Percentiles rank a stretch among this genome's conserved stretches.
phyloP scores from a whole-genome alignment of 1,140 invertebrate species.

The Tachypleus tridentatus region DNA sequence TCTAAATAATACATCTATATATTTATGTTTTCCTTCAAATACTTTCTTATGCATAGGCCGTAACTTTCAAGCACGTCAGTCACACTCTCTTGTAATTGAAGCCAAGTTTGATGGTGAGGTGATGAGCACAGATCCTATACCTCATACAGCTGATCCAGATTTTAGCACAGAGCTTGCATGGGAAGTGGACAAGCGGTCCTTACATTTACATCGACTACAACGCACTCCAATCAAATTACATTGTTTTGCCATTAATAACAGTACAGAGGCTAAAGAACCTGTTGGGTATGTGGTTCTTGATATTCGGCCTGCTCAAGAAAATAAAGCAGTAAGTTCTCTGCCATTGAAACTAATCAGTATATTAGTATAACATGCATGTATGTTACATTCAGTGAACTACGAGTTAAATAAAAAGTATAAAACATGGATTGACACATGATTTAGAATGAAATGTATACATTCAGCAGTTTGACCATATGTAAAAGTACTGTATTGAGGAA shows the following conservation, averaged over 20 bases:
- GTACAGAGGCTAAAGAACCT: slow-evolving; percentile 31
- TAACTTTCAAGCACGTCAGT: slow-evolving; percentile 34
- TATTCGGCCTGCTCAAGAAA: slow-evolving; percentile 32
- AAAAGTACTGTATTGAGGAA: too few relatives aligned
- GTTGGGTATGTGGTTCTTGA: slow-evolving; percentile 41
- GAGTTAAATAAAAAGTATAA: too few relatives aligned
- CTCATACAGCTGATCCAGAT: slow-evolving; percentile 33
- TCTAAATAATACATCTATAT: too few relatives aligned
- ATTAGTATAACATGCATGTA: too few relatives aligned
- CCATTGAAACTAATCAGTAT: slow-evolving; percentile 3
- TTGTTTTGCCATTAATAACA: slow-evolving; percentile 34
- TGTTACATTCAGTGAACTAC: too few relatives aligned
- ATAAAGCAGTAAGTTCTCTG: slow-evolving; percentile 27
- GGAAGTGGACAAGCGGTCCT: slow-evolving; percentile 38
- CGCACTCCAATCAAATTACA: slow-evolving; percentile 38
- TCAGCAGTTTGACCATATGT: too few relatives aligned
- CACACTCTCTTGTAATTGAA: slow-evolving; percentile 34
- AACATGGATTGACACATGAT: too few relatives aligned
- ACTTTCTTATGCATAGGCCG: slow-evolving; percentile 26
- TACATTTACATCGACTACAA: slow-evolving; percentile 38
- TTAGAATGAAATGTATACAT: too few relatives aligned
- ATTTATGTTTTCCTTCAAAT: too few relatives aligned
- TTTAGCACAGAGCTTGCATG: slow-evolving; percentile 41
- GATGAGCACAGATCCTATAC: slow-evolving; percentile 36
- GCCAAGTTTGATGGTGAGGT: slow-evolving; percentile 41